These are phyloP conservation scores for Orgyia antiqua DNA, from an alignment of 2,888 invertebrate species.

Conservation along the genomic window DNA sequence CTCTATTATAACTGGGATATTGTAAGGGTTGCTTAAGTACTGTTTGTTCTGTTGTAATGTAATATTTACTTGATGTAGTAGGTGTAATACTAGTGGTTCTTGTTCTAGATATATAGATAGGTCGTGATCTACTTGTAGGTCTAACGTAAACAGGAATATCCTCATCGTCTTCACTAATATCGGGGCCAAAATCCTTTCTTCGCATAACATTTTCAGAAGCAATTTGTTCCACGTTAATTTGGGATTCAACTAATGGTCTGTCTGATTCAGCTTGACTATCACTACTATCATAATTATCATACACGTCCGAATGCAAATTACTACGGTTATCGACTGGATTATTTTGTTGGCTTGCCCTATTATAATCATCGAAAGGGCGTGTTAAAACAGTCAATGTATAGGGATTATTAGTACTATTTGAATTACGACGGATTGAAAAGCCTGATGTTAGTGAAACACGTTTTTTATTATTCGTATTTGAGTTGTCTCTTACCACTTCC, in stretches of 20 bases:
- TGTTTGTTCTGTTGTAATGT: conserved; percentile 37
- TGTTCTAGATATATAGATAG: conserved; percentile 15
- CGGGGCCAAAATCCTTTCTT: conserved; percentile 37
- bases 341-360: conserved; percentile 21
- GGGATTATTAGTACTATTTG: conserved; percentile 58
- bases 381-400: conserved; percentile 66
- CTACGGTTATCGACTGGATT: conserved; percentile 16
- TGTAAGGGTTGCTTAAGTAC: conserved; percentile 52
- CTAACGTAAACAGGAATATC: conserved; percentile 40
- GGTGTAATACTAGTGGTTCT: conserved; percentile 24
- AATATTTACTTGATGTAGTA: conserved; percentile 44
- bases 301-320: conserved; percentile 34
- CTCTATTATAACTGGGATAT: conserved; percentile 29
- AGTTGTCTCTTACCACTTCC: conserved; percentile 41
- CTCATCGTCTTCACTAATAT: conserved; percentile 38
- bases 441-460: conserved; percentile 66
- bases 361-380: conserved; percentile 52
- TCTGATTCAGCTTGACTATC: conserved; percentile 33
- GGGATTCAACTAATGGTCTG: conserved; percentile 20
- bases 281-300: conserved; percentile 38
- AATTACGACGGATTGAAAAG: conserved; percentile 66
- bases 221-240: conserved; percentile 25
- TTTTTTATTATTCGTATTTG: conserved; percentile 49
- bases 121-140: conserved; percentile 28
- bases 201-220: conserved; percentile 33